Base-by-base conservation (phyloP, 2,888 invertebrate genomes). In the Aporophyla nigra region DNA sequence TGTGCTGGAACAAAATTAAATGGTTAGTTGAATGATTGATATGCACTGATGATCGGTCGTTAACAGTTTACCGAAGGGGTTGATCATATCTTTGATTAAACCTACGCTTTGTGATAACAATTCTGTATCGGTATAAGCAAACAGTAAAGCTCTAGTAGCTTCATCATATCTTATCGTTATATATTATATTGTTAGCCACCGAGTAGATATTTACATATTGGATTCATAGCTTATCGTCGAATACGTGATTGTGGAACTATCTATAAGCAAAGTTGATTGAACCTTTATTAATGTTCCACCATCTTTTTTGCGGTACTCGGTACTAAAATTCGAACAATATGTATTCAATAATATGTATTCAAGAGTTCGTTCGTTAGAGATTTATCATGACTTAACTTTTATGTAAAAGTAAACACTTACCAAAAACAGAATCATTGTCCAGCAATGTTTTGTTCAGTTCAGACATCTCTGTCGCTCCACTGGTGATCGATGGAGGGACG, bases 361-460 rank as follows among this genome's bases (percentile, higher is more conserved):
- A 2, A 33, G 33, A 33, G 33, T 33, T 33, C 33, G 33, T 33
- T 33, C 2, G 33, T 33, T 6, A 14, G 1, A 9, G 2, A 53
- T 27, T 21, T 27, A 51, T 16, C 9, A 10, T 49, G 9, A 27
- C 9, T 27, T 21, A 49, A 66, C 5, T 9, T 33, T 33, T 33
- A 19, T 10, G 12, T 33, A 33, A 33, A 75, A 33, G 40, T 33
- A 3, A 77, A 27, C 89, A 96, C 97, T 97, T 95, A 98, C 98
- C 98, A 92, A 98, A 98, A 90, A 98, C 97, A 87, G 98, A 98
- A 93, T 98, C 98, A 94, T 97, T 98, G 95, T 98, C 98, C 93
- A 98, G 97, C 88, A 98, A 97, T 84, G 98, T 98, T 92, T 98
- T 98, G 93, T 98, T 98, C 82, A 98, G 97, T 92, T 98, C 98